Evolutionary conservation across 2,113 vertebrate species (phyloP), one percentile per base, ranked within the genome.

Genomic region (Accipiter virgatus): DNA sequence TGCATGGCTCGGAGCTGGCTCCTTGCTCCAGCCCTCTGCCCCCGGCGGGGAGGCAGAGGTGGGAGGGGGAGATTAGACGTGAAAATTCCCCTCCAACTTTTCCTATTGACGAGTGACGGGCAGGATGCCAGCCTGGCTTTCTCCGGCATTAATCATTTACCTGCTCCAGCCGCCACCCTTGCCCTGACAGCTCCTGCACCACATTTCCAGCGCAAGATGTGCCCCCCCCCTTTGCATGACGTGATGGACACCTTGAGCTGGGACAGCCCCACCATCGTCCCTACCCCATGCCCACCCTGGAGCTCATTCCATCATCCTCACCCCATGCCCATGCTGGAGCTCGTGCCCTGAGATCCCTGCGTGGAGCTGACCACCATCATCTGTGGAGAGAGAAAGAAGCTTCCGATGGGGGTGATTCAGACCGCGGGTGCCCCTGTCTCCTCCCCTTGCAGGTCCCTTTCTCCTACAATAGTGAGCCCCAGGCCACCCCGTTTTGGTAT

Each of bases 91-190:
- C 80, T 89, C 62, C 86, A 89, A 16, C 80, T 91, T 95, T 43
- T 68, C 52, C 81, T 72, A 16, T 79, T 1, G 36, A 63, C 3
- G 4, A 45, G 43, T 5, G 72, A 47, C 4, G 55, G 75, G 86
- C 92, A 45, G 47, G 70, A 43, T 53, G 97, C 94, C 91, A 95
- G 77, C 68, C 13, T 59, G 56, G 61, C 47, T 96, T 86, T 93
- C 94, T 88, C 86, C 2, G 0, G 42, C 53, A 45, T 95, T 92
- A 94, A 93, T 93, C 34, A 95, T 97, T 96, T 88, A 96, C 97
- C 88, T 81, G 79, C 67, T 92, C 63, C 75, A 45, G n/a, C 25
- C 26, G 2, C 42, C 87, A 34, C 48, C 59, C 50, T 16, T 34
- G 22, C 68, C 68, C 65, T 86, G 92, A 32, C 45, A 82, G 74